Conservation (phyloP, 2,113 vertebrate genomes). For the Rhabdomys dilectus region DNA sequence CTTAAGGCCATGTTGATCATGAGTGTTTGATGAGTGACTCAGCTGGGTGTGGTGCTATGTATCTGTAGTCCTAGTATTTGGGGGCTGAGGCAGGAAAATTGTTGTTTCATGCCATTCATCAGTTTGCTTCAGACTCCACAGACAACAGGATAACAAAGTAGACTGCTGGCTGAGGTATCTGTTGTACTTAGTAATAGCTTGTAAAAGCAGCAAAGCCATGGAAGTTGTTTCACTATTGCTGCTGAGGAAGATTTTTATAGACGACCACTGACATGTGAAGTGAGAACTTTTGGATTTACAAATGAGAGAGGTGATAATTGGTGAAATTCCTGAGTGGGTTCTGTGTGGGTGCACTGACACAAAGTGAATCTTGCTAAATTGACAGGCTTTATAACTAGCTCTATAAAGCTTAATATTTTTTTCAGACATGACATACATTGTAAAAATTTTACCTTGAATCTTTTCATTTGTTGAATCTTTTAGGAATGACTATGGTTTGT, state of each 20-base stretch:
- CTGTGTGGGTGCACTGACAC: conserved; percentile 14
- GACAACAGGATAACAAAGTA: conserved; percentile 30
- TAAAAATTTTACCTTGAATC: conserved; percentile 54
- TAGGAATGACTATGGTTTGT: conserved; percentile 2
- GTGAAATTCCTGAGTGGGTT: conserved; percentile 21
- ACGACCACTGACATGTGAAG: conserved; percentile 36
- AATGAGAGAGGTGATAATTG: conserved; percentile 75
- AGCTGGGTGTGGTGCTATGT: background rate
- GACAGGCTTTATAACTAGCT: conserved; percentile 65
- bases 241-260: conserved; percentile 65
- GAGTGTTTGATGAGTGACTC: conserved; percentile 7
- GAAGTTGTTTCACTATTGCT: conserved; percentile 59
- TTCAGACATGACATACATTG: background rate
- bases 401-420: conserved; percentile 41
- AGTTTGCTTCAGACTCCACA: background rate
- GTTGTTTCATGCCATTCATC: background rate
- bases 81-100: background rate
- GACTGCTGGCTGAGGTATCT: background rate
- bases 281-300: conserved; percentile 75
- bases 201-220: conserved; percentile 48
- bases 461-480: conserved; percentile 27
- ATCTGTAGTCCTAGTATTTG: background rate
- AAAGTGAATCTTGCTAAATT: conserved; percentile 60
- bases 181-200: conserved; percentile 48
- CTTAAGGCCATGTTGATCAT: background rate